Conservation (phyloP, 1,140 invertebrate genomes). For the Trichogramma pretiosum region DNA sequence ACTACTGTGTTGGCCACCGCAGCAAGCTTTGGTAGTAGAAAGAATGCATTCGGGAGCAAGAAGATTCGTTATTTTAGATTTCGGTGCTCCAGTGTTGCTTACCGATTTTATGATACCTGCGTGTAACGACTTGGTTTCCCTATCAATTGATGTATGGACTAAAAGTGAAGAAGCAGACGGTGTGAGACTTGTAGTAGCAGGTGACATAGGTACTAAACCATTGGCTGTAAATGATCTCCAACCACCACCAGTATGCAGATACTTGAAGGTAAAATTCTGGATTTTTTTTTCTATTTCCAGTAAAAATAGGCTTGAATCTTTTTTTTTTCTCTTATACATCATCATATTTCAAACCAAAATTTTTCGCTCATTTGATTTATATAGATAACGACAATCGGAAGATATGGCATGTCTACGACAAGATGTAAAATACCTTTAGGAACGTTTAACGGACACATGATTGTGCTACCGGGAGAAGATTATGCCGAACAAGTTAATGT, state of each 20-base stretch:
- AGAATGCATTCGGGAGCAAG: conserved; percentile 83
- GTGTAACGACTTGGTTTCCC: conserved; percentile 74
- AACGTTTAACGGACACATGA: conserved; percentile 84
- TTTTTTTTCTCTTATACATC: not conserved
- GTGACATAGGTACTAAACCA: conserved; percentile 75
- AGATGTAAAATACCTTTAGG: conserved; percentile 83
- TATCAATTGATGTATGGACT: conserved; percentile 85
- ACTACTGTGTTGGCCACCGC: conserved; percentile 64
- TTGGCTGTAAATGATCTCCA: conserved; percentile 80
- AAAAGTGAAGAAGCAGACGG: conserved; percentile 75
- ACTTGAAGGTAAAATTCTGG: conserved; percentile 64
- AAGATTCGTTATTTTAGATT: conserved; percentile 83
- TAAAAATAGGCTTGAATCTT: not conserved
- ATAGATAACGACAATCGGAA: conserved; percentile 75
- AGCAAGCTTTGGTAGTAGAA: conserved; percentile 83
- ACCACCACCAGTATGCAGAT: conserved; percentile 79
- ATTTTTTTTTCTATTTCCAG: no score
- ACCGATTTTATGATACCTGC: conserved; percentile 84
- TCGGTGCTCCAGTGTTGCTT: conserved; percentile 73
- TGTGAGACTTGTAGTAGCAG: conserved; percentile 72
- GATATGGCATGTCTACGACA: conserved; percentile 82
- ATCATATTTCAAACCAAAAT: not conserved
- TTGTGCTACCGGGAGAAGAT: conserved; percentile 62
- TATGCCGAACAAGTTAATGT: conserved; percentile 50
- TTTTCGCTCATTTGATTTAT: conserved; percentile 4